phyloP scores from a whole-genome alignment of 2,888 invertebrate genomes.

The Hyles lineata region DNA sequence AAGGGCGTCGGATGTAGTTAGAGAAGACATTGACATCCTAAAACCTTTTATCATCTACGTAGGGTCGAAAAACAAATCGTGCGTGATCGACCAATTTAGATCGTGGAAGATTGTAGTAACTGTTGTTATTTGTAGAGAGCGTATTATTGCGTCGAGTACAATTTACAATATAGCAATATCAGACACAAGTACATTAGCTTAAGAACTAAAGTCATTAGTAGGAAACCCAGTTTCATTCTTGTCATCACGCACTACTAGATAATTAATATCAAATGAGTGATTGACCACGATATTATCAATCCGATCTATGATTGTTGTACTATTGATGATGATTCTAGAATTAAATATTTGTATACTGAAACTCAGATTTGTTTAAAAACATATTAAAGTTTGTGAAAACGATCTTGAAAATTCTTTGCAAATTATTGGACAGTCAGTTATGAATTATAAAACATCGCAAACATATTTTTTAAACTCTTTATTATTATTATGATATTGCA shows the following conservation, averaged over 20 bases:
- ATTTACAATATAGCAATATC: neutral
- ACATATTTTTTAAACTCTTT: no score
- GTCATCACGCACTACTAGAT: constrained; percentile 5
- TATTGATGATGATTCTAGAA: neutral
- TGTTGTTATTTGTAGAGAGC: neutral
- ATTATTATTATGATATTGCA: no score
- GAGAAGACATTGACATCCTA: neutral
- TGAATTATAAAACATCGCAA: no score
- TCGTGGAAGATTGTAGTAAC: neutral
- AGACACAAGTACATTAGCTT: neutral
- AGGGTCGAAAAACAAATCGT: neutral
- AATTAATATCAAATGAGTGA: constrained; percentile 9
- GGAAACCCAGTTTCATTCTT: constrained; percentile 10
- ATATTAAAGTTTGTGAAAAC: neutral
- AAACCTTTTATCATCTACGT: neutral
- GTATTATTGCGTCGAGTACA: neutral
- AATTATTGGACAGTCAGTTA: neutral
- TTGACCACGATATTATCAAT: constrained; percentile 10
- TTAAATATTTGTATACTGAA: no score
- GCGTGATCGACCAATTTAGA: neutral
- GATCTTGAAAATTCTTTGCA: neutral
- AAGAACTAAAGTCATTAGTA: constrained; percentile 21
- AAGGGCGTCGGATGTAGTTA: no score
- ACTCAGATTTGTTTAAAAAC: no score
- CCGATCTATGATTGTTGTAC: neutral